phyloP scores from a whole-genome alignment of 2,888 invertebrate genomes.

The Diplolepis rosae region DNA sequence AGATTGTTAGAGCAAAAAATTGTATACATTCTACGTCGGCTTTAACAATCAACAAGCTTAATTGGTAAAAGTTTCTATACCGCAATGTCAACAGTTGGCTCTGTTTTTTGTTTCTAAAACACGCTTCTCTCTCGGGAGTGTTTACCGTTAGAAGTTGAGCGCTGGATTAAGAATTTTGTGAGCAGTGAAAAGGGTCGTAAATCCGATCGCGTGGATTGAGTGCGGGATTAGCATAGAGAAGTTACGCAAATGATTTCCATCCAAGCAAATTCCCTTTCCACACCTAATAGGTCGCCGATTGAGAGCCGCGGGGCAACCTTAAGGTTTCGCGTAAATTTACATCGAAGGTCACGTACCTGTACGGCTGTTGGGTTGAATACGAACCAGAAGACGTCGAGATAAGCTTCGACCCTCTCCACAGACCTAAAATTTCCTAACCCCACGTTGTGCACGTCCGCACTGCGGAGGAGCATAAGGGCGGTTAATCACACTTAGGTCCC shows the following conservation, averaged over 20 bases:
- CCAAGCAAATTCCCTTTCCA: neutral
- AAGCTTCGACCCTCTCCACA: slow-evolving; percentile 45
- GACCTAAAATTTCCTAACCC: slow-evolving; percentile 4
- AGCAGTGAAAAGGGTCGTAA: slow-evolving; percentile 20
- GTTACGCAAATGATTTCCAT: slow-evolving; percentile 7
- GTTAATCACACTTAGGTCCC: slow-evolving; percentile 58
- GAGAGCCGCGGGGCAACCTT: slow-evolving; percentile 8
- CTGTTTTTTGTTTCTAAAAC: neutral
- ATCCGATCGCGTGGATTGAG: neutral
- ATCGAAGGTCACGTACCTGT: slow-evolving; percentile 53
- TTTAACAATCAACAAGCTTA: neutral
- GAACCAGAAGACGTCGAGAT: slow-evolving; percentile 43
- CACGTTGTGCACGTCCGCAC: slow-evolving; percentile 43
- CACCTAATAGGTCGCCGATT: slow-evolving; percentile 15
- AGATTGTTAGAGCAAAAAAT: neutral
- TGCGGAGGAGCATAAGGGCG: slow-evolving; percentile 54
- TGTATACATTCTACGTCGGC: neutral
- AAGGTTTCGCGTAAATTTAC: slow-evolving; percentile 39
- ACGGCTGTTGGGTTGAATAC: slow-evolving; percentile 52
- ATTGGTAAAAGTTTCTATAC: neutral
- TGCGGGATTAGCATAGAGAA: slow-evolving; percentile 12
- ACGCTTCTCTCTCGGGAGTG: neutral
- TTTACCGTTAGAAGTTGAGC: slow-evolving; percentile 9
- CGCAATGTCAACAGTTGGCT: neutral
- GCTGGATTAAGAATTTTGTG: slow-evolving; percentile 8